Conservation (phyloP, 2,888 invertebrate species). For the Eudemis profundana region DNA sequence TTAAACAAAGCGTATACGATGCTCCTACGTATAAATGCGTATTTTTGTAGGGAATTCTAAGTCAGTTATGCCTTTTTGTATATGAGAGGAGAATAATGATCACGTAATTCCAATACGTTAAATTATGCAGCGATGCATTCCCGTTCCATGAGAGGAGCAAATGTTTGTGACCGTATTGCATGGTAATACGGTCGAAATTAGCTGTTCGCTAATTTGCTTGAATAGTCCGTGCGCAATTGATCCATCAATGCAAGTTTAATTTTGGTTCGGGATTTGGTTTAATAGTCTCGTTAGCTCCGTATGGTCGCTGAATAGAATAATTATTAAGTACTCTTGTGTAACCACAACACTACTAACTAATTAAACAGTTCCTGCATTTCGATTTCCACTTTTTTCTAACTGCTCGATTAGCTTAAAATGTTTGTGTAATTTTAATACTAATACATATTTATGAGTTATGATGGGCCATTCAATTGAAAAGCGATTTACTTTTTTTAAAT, state of each 20-base stretch:
- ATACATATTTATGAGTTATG: no score
- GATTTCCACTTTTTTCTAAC: no score
- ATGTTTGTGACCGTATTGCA: conserved; percentile 30
- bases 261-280: conserved; percentile 11
- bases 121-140: conserved; percentile 41
- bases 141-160: conserved; percentile 18
- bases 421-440: no score
- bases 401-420: no score
- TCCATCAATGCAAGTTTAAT: conserved; percentile 13
- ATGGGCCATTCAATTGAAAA: no score
- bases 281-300: neutral
- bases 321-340: neutral
- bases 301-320: neutral
- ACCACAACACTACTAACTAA: no score
- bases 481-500: no score
- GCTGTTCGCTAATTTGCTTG: conserved; percentile 4
- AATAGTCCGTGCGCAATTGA: conserved; percentile 6
- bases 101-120: conserved; percentile 46
- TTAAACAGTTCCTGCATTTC: no score
- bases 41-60: neutral
- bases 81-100: conserved; percentile 46
- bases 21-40: neutral
- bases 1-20: conserved; percentile 51
- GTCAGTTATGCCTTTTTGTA: conserved; percentile 8
- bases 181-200: conserved; percentile 6